Conservation (phyloP, 2,113 vertebrate species). For the Leptocoma aspasia region DNA sequence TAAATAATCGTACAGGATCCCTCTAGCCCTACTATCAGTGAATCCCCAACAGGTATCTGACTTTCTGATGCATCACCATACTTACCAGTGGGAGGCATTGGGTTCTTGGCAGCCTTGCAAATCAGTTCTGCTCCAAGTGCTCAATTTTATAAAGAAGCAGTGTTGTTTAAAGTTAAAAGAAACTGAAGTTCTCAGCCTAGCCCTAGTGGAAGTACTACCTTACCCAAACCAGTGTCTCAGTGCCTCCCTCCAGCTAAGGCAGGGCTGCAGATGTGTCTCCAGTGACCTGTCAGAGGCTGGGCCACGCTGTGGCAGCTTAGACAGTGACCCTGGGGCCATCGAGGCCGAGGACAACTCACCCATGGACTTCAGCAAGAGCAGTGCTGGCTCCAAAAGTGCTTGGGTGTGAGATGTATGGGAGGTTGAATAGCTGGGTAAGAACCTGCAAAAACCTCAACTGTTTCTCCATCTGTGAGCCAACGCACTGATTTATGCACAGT, state of each 20-base stretch:
- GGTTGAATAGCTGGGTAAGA: background rate
- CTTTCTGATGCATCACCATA: background rate
- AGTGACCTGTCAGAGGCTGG: background rate
- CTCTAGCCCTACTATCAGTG: background rate
- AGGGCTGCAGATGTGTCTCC: background rate
- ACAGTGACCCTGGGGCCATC: background rate
- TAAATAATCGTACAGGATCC: background rate
- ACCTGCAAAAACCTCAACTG: background rate
- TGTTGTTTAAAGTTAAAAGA: background rate
- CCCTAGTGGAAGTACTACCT: background rate
- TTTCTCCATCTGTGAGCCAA: background rate
- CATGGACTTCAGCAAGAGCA: background rate
- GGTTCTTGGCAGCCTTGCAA: background rate
- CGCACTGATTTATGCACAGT: constrained; percentile 16
- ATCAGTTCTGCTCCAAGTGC: background rate
- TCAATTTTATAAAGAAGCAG: background rate
- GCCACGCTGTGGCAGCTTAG: rapidly evolving
- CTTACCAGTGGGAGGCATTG: background rate
- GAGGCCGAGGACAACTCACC: background rate
- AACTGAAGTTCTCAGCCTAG: background rate
- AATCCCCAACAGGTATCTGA: background rate
- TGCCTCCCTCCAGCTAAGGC: background rate
- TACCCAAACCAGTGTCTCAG: background rate
- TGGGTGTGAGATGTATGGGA: background rate
- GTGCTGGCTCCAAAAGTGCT: background rate